Conservation (phyloP, 1,140 invertebrate genomes). For the Papilio polytes region DNA sequence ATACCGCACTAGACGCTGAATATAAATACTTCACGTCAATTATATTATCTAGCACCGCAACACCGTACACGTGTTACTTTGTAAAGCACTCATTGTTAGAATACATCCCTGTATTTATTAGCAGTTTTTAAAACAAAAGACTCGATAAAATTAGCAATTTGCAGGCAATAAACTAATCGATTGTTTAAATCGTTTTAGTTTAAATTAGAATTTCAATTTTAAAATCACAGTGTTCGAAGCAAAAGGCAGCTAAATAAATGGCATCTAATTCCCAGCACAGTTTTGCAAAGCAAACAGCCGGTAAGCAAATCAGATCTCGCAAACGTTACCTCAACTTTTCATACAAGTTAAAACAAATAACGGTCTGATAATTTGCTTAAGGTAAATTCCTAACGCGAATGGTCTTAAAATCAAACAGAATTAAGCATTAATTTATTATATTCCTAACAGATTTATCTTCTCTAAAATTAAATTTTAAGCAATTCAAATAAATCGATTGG, state of each 20-base stretch:
- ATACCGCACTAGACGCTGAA: constrained; percentile 12
- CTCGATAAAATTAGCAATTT: neutral
- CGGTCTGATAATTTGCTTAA: constrained; percentile 38
- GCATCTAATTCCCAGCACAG: constrained; percentile 36
- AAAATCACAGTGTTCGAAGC: constrained; percentile 20
- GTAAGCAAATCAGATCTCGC: constrained; percentile 35
- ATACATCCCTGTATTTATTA: neutral
- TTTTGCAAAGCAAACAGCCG: constrained; percentile 37
- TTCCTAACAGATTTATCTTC: too few species aligned
- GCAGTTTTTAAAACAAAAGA: neutral
- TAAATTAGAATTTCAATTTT: neutral
- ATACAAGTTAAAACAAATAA: constrained; percentile 35
- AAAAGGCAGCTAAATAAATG: constrained; percentile 36
- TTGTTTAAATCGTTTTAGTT: neutral
- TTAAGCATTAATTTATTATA: neutral
- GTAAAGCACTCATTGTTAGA: neutral
- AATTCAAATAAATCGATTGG: neutral
- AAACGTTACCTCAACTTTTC: constrained; percentile 37
- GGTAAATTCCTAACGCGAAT: constrained; percentile 33
- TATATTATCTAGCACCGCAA: constrained; percentile 17
- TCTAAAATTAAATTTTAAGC: neutral
- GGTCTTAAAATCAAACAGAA: constrained; percentile 22
- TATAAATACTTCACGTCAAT: constrained; percentile 11
- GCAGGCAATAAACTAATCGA: neutral
- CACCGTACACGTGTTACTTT: constrained; percentile 1